phyloP scores from a whole-genome alignment of 2,888 invertebrate species.

The Glomeris marginata region DNA sequence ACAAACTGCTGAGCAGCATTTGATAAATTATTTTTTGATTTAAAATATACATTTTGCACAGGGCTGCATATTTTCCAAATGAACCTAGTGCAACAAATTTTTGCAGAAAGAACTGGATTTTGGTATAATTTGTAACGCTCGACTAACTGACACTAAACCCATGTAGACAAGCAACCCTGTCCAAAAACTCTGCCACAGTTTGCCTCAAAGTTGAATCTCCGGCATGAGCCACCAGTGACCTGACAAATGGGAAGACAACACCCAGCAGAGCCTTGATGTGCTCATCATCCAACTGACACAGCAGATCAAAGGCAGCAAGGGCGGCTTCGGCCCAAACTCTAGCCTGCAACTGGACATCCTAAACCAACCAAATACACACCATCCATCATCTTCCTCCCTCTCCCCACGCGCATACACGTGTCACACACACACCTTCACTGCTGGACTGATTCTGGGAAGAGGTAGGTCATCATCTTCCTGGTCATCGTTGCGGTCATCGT shows the following conservation, averaged over 20 bases:
- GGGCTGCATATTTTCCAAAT: too few relatives aligned
- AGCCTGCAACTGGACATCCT: slow-evolving; percentile 74
- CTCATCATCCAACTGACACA: slow-evolving; percentile 37
- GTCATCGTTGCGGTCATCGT: background rate
- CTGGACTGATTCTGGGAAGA: slow-evolving; percentile 4
- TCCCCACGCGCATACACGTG: background rate
- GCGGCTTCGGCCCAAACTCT: slow-evolving; percentile 72
- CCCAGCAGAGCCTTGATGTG: slow-evolving; percentile 41
- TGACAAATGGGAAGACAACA: slow-evolving; percentile 40
- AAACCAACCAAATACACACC: slow-evolving; percentile 20
- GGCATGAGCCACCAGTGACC: slow-evolving; percentile 40
- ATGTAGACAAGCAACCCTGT: slow-evolving; percentile 37
- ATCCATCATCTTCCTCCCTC: background rate
- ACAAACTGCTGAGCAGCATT: too few relatives aligned
- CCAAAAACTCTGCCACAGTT: slow-evolving; percentile 39
- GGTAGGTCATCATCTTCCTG: background rate
- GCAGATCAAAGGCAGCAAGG: slow-evolving; percentile 66
- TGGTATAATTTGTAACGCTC: too few relatives aligned
- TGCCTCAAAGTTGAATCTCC: slow-evolving; percentile 39
- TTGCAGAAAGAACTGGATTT: too few relatives aligned
- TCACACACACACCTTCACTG: slow-evolving; percentile 51
- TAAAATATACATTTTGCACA: too few relatives aligned
- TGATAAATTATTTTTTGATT: too few relatives aligned
- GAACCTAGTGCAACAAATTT: too few relatives aligned
- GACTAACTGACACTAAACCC: slow-evolving; percentile 28